A percentile compares a stretch with the other conserved stretches of the same genome.
phyloP scores from a whole-genome alignment of 2,888 invertebrate species.

The Rhynchonema sp. region DNA sequence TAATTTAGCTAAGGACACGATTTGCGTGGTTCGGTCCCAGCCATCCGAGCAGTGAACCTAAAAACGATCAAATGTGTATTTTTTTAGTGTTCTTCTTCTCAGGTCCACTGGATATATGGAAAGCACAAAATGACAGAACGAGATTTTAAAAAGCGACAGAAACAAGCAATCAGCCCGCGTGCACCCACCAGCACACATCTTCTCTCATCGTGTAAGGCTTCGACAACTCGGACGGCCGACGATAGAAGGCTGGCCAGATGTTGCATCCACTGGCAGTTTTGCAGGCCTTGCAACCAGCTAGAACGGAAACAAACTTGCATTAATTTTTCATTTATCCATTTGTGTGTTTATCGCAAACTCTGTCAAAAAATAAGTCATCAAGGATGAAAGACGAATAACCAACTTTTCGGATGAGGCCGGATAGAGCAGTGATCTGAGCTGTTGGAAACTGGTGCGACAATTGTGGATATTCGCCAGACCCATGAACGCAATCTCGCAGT shows the following conservation, averaged over 20 bases:
- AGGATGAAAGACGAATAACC: no score
- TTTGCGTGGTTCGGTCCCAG: constrained; percentile 95
- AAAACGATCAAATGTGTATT: no score
- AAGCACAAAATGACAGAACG: no score
- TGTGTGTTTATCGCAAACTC: no score
- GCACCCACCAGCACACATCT: constrained; percentile 77
- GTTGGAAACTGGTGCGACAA: constrained; percentile 74
- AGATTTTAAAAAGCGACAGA: no score
- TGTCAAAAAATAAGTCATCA: not conserved
- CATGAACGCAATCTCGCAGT: constrained; percentile 90
- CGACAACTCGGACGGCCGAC: constrained; percentile 57
- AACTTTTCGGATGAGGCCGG: not conserved
- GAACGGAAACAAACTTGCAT: no score
- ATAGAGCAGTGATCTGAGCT: constrained; percentile 44
- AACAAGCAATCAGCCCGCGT: no score
- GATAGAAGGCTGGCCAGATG: constrained; percentile 65
- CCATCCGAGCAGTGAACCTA: constrained; percentile 98
- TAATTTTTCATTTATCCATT: no score
- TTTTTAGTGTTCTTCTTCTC: no score
- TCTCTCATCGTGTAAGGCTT: constrained; percentile 48
- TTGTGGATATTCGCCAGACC: constrained; percentile 89
- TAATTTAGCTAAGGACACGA: constrained; percentile 74
- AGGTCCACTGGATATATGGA: no score
- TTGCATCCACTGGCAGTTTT: constrained; percentile 74
- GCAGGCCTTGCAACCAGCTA: constrained; percentile 72